These are phyloP conservation scores for Podarcis cretensis DNA, from an alignment of 2,113 vertebrate genomes.

Conservation along the genomic window DNA sequence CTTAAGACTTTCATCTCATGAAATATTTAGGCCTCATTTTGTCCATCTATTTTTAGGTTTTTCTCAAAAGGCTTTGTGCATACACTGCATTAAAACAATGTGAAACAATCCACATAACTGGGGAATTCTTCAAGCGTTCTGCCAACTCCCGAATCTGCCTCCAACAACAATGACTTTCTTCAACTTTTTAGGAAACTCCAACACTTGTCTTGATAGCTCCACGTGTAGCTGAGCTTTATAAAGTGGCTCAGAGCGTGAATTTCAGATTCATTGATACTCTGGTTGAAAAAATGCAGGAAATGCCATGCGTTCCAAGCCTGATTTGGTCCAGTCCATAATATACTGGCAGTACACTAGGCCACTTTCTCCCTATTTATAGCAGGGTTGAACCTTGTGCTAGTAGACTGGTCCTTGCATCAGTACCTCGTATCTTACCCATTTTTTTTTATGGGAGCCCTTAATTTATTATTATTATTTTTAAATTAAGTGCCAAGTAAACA, in stretches of 20 bases:
- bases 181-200: background rate
- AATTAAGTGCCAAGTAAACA: background rate
- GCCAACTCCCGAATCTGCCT: background rate
- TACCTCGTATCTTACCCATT: background rate
- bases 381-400: background rate
- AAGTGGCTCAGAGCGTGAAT: background rate
- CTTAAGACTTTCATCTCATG: slow-evolving; percentile 64
- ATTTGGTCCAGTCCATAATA: background rate
- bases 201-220: background rate
- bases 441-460: background rate
- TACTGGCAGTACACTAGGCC: background rate
- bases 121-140: background rate
- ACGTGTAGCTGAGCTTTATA: too few relatives aligned
- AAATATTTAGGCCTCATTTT: slow-evolving; percentile 72
- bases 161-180: background rate
- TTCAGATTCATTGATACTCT: background rate
- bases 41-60: slow-evolving; percentile 66
- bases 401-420: background rate
- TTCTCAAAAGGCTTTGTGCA: slow-evolving; percentile 68
- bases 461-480: background rate
- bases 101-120: background rate
- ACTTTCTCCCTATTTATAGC: background rate
- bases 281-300: background rate
- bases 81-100: slow-evolving; percentile 53
- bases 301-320: background rate